Percentiles rank a stretch among this genome's conserved stretches.
Evolutionary conservation across 2,888 invertebrate genomes (phyloP).

Genomic region (Aphrophora alni): DNA sequence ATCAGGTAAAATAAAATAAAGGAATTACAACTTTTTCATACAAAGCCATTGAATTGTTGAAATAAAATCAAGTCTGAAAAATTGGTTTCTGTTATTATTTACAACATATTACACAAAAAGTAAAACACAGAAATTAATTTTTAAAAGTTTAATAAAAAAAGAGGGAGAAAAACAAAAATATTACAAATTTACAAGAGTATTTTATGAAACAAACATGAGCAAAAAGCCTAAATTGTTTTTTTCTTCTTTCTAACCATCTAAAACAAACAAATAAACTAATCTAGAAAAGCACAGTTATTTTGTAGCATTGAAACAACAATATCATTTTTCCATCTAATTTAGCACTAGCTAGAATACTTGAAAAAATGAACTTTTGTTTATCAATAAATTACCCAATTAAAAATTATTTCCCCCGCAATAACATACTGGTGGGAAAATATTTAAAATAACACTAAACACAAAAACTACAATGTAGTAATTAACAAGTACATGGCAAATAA

Average conservation of each 20-base stretch:
- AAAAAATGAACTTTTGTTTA: background rate
- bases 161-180: background rate
- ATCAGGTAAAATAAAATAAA: too few relatives aligned
- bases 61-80: background rate
- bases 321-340: background rate
- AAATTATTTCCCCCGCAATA: background rate
- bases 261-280: conserved; percentile 6
- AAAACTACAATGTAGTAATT: background rate
- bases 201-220: background rate
- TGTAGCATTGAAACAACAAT: background rate
- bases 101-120: background rate
- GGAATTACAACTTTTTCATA: too few relatives aligned
- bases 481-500: background rate
- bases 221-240: background rate
- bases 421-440: conserved; percentile 1
- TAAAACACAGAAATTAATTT: background rate
- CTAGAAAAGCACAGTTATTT: background rate
- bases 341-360: background rate
- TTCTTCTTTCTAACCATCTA: background rate
- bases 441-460: conserved; percentile 4
- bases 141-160: background rate
- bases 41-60: background rate
- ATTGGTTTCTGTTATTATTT: background rate
- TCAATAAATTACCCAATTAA: background rate
- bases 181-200: background rate